Conservation (phyloP, 2,888 invertebrate genomes). For the Coleophora deauratella region DNA sequence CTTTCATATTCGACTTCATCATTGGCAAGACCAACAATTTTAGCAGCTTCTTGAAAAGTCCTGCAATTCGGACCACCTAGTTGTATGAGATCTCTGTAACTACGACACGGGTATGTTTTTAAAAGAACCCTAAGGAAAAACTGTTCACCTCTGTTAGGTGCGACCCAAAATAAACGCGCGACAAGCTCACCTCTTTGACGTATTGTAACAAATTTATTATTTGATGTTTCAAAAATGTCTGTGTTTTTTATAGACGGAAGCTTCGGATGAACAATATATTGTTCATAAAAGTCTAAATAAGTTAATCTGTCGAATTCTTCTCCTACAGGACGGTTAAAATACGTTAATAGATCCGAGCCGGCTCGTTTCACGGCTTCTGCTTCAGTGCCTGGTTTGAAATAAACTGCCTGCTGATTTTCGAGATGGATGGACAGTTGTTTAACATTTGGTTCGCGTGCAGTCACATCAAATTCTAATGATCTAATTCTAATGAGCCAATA, state of each 20-base stretch:
- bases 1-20: background rate
- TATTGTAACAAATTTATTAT: background rate
- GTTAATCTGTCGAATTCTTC: slow-evolving; percentile 7
- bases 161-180: slow-evolving; percentile 6
- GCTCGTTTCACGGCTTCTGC: no score
- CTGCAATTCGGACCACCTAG: background rate
- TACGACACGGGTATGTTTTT: background rate
- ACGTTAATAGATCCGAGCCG: no score
- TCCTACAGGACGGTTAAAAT: slow-evolving; percentile 6
- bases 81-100: background rate
- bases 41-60: background rate
- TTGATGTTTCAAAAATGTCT: no score
- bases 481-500: background rate
- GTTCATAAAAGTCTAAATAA: slow-evolving; percentile 8
- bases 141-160: slow-evolving; percentile 9
- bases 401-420: background rate
- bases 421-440: background rate
- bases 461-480: background rate
- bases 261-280: background rate
- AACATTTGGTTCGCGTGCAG: background rate
- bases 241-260: no score
- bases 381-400: no score
- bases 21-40: background rate
- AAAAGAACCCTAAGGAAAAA: slow-evolving; percentile 7
- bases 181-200: background rate